Conservation (phyloP, 2,888 invertebrate species). For the Hesperia comma region DNA sequence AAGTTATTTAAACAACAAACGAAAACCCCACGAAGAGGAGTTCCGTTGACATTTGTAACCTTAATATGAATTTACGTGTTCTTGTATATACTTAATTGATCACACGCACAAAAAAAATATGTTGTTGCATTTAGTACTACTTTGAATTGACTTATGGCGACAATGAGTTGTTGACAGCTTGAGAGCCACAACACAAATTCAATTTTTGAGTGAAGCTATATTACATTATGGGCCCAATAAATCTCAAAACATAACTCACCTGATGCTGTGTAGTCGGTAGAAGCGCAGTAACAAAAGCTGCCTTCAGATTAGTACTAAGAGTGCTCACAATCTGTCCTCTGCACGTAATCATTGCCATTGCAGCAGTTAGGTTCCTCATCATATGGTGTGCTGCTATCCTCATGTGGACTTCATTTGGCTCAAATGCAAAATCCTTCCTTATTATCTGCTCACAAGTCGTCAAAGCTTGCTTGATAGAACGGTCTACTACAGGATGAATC, state of each 20-base stretch:
- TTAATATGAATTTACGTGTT: too few species aligned
- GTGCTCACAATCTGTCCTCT: conserved; percentile 91
- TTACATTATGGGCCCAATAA: too few species aligned
- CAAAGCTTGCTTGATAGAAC: conserved; percentile 95
- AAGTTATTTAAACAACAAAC: too few species aligned
- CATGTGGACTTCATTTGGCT: conserved; percentile 94
- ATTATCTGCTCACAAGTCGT: conserved; percentile 96
- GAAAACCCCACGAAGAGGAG: too few species aligned
- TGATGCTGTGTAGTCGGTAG: conserved; percentile 19
- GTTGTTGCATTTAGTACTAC: too few species aligned
- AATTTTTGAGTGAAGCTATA: too few species aligned
- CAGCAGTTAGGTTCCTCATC: conserved; percentile 94
- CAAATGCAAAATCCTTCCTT: conserved; percentile 95
- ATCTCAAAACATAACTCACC: conserved; percentile 7
- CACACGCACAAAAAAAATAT: too few species aligned
- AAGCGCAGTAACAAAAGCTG: conserved; percentile 9
- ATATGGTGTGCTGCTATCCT: conserved; percentile 94
- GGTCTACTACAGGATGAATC: conserved; percentile 94
- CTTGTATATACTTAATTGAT: too few species aligned
- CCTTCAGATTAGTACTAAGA: conserved; percentile 91
- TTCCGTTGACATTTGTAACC: too few species aligned
- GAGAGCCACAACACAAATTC: too few species aligned
- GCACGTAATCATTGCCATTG: conserved; percentile 98
- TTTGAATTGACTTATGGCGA: too few species aligned
- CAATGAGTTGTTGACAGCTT: too few species aligned